phyloP scores from a whole-genome alignment of 2,113 vertebrate species.

The Notiomystis cincta region DNA sequence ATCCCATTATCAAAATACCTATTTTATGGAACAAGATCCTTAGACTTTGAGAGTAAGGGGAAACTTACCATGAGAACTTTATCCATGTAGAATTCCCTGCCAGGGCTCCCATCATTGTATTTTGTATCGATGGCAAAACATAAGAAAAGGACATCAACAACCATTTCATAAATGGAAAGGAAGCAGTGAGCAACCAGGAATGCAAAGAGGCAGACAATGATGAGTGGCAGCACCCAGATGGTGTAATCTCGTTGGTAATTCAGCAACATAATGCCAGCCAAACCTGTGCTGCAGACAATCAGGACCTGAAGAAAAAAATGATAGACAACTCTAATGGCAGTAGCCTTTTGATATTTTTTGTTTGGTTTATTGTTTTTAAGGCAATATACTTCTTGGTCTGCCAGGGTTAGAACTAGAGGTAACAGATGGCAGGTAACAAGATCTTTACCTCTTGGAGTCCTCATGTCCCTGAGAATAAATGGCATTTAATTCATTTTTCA shows the following conservation, averaged over 20 bases:
- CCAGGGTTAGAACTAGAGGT: not conserved
- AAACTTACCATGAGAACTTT: conserved; percentile 94
- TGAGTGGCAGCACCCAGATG: conserved; percentile 92
- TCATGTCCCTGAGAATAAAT: not conserved
- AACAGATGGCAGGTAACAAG: not conserved
- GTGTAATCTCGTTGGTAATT: conserved; percentile 94
- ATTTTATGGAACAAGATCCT: not conserved
- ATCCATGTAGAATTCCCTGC: conserved; percentile 98
- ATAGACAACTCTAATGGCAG: not conserved
- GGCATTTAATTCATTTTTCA: not conserved
- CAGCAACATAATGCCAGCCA: conserved; percentile 90
- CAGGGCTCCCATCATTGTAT: conserved; percentile 94
- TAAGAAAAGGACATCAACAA: conserved; percentile 97
- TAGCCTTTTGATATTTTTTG: not conserved
- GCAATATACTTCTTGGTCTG: not conserved
- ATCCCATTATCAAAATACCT: not conserved
- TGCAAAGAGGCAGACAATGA: conserved; percentile 95
- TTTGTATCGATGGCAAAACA: conserved; percentile 98
- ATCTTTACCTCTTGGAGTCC: not conserved
- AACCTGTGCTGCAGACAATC: conserved; percentile 89
- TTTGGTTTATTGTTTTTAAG: not conserved
- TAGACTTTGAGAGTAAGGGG: not conserved
- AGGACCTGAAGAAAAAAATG: conserved; percentile 78
- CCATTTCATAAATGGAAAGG: conserved; percentile 97
- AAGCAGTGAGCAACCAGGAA: conserved; percentile 98